Evolutionary conservation across 2,797 vertebrate species (phyloP).

Genomic region (Oreochromis grahami): DNA sequence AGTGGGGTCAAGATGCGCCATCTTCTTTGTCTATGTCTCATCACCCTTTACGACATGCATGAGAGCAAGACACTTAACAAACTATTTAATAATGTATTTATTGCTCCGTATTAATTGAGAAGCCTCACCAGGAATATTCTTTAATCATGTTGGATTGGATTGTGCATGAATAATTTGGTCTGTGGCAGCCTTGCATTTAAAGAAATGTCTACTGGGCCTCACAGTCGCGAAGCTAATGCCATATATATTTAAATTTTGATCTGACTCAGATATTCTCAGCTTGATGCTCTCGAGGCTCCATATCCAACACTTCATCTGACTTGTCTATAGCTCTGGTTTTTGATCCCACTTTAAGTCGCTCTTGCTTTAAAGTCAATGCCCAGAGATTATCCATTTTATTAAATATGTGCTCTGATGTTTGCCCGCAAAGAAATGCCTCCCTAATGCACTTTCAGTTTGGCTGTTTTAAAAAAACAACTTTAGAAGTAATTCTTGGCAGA

Average conservation of each 20-base stretch:
- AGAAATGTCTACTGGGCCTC: not conserved
- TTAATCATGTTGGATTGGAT: not conserved
- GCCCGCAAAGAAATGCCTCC: not conserved
- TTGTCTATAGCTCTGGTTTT: constrained; percentile 32
- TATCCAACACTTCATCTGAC: constrained; percentile 29
- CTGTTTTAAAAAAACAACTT: constrained; percentile 25
- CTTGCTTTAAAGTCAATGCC: constrained; percentile 31
- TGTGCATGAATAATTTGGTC: constrained; percentile 10
- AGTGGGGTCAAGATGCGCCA: not conserved
- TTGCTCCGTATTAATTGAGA: not conserved
- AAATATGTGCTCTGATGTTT: constrained; percentile 40
- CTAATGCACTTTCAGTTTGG: constrained; percentile 6
- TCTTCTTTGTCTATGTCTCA: not conserved
- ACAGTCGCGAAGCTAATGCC: not conserved
- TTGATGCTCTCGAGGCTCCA: constrained; percentile 13
- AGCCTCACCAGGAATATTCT: constrained; percentile 20
- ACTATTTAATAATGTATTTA: not conserved
- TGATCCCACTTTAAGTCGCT: constrained; percentile 32
- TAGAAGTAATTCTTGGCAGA: constrained; percentile 46
- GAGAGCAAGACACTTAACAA: not conserved
- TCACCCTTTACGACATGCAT: not conserved
- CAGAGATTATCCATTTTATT: constrained; percentile 46
- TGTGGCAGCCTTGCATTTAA: not conserved
- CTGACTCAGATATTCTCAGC: not conserved
- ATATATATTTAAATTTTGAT: constrained; percentile 27